Conservation (phyloP, 2,888 invertebrate species). For the Sarcophaga rosellei region DNA sequence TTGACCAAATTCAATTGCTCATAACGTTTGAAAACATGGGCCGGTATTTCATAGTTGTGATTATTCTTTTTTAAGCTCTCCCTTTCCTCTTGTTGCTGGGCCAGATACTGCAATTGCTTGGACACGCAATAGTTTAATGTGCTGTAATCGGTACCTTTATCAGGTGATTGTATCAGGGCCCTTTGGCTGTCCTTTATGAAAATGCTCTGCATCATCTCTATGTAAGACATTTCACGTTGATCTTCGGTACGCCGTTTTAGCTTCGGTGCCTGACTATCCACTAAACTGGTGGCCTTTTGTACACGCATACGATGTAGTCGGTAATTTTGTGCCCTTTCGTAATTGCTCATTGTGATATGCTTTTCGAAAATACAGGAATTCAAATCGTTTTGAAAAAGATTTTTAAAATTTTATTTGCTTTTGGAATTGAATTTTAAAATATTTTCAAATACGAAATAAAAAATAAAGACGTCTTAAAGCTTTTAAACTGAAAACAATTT, state of each 20-base stretch:
- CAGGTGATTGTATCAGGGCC: conserved; percentile 68
- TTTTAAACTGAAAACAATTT: neutral
- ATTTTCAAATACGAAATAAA: neutral
- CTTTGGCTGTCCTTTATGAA: conserved; percentile 56
- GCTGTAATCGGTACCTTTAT: conserved; percentile 63
- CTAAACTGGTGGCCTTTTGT: conserved; percentile 74
- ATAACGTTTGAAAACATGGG: conserved; percentile 75
- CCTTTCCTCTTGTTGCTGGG: neutral
- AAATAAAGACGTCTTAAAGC: neutral
- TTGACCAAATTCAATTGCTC: conserved; percentile 71
- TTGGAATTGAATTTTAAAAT: too few species aligned
- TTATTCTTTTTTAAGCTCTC: neutral
- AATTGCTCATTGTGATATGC: conserved; percentile 22
- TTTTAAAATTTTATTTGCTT: too few species aligned
- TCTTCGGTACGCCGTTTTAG: conserved; percentile 35
- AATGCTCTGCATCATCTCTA: conserved; percentile 73
- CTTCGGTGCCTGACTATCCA: conserved; percentile 71
- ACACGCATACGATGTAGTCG: conserved; percentile 74
- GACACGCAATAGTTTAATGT: too few species aligned
- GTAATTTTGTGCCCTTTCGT: conserved; percentile 72
- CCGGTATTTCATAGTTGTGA: conserved; percentile 70
- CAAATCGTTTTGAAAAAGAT: too few species aligned
- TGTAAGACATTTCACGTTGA: conserved; percentile 72
- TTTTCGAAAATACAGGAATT: too few species aligned
- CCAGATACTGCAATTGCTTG: too few species aligned